Evolutionary conservation across 2,113 vertebrate genomes (phyloP).

Genomic region (Gorsachius goisagi): DNA sequence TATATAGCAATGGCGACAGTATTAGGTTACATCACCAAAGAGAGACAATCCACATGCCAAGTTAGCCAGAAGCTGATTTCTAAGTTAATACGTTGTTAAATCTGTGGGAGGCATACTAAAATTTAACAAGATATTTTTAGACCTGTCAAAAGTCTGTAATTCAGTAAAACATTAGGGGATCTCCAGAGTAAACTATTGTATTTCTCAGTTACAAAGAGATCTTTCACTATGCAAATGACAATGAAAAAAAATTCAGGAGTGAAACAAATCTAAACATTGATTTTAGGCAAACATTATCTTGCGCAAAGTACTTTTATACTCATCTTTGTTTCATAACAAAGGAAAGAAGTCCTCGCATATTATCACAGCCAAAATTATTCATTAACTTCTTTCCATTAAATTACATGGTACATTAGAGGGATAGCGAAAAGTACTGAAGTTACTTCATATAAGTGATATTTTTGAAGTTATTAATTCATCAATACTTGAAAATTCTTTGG

Average conservation of each 20-base stretch:
- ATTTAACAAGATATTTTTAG: not conserved
- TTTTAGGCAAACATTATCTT: not conserved
- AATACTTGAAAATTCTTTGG: not conserved
- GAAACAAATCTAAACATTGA: not conserved
- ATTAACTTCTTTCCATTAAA: not conserved
- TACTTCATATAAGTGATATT: not conserved
- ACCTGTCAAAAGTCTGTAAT: not conserved
- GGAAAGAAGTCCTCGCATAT: not conserved
- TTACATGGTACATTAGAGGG: not conserved
- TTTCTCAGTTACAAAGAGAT: not conserved
- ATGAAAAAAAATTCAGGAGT: not conserved
- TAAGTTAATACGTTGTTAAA: not conserved
- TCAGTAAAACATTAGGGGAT: not conserved
- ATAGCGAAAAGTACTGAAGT: not conserved
- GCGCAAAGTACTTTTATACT: not conserved
- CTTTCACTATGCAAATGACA: not conserved
- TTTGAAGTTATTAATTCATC: not conserved
- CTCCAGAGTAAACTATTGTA: accelerated
- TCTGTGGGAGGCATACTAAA: not conserved
- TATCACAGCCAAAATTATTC: not conserved
- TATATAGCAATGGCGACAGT: not conserved
- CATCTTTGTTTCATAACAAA: not conserved
- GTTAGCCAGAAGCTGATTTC: not conserved
- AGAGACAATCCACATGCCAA: not conserved
- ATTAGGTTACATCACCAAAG: not conserved